phyloP scores from a whole-genome alignment of 2,888 invertebrate species.

The Halictus ligatus region DNA sequence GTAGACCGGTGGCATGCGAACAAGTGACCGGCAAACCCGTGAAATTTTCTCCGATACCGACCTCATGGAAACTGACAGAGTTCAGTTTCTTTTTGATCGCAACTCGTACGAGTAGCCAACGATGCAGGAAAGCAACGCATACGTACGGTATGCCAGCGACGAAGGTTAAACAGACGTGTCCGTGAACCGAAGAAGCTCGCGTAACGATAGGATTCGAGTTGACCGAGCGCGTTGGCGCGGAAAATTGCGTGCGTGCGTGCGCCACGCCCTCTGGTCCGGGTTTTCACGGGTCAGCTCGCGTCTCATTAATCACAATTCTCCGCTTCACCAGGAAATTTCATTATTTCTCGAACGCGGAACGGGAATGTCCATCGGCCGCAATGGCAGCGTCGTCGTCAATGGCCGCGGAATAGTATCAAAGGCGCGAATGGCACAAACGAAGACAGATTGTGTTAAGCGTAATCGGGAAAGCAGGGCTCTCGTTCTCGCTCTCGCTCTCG shows the following conservation, averaged over 20 bases:
- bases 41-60: background rate
- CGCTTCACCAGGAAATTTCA: conserved; percentile 64
- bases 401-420: conserved; percentile 62
- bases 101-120: background rate
- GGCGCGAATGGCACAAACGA: conserved; percentile 71
- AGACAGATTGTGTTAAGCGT: conserved; percentile 71
- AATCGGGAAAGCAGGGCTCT: conserved; percentile 18
- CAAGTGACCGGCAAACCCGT: too few species aligned
- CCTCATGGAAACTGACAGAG: background rate
- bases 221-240: conserved; percentile 2
- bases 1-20: too few species aligned
- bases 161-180: background rate
- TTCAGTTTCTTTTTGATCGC: background rate
- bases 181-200: background rate
- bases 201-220: background rate
- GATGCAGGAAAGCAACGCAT: background rate
- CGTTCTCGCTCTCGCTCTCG: too few species aligned
- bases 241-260: background rate
- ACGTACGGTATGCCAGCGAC: too few species aligned
- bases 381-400: conserved; percentile 24
- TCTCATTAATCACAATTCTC: conserved; percentile 70
- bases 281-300: conserved; percentile 11
- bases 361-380: conserved; percentile 36
- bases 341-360: conserved; percentile 59
- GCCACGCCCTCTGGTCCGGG: background rate